Conservation (phyloP, 2,113 vertebrate genomes). For the Clupea harengus region DNA sequence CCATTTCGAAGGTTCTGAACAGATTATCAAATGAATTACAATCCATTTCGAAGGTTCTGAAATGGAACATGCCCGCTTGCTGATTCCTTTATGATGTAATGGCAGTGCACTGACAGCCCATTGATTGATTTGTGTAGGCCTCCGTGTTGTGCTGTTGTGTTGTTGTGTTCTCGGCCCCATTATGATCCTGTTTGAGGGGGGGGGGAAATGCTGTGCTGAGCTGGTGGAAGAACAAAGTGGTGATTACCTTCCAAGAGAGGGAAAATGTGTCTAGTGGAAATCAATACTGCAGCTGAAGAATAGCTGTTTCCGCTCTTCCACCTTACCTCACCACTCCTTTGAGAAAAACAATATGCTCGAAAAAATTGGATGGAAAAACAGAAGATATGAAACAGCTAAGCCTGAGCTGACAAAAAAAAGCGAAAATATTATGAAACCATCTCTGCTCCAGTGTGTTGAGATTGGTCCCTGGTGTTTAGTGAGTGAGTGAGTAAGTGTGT, state of each 20-base stretch:
- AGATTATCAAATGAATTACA: no score
- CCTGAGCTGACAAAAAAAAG: no score
- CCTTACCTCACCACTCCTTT: not conserved
- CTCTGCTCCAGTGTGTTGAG: not conserved
- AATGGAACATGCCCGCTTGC: not conserved
- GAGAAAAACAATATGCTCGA: not conserved
- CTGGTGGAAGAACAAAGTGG: constrained; percentile 9
- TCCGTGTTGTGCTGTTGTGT: not conserved
- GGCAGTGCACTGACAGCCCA: not conserved
- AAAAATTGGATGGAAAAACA: not conserved
- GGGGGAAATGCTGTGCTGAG: constrained; percentile 16
- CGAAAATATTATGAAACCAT: not conserved
- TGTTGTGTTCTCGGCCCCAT: not conserved
- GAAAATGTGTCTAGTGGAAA: constrained; percentile 17
- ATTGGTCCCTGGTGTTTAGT: not conserved
- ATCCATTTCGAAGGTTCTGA: not conserved
- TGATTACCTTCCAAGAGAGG: constrained; percentile 15
- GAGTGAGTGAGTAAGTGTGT: not conserved
- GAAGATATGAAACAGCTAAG: not conserved
- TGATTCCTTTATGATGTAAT: not conserved
- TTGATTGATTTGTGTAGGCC: not conserved
- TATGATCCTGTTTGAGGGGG: not conserved
- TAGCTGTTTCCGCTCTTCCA: not conserved
- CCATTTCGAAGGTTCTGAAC: not conserved
- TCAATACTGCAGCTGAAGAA: constrained; percentile 17